Percentiles rank a stretch among this genome's conserved stretches.
Evolutionary conservation across 2,888 invertebrate genomes (phyloP).

Genomic region (Drosophila kambysellisi): DNA sequence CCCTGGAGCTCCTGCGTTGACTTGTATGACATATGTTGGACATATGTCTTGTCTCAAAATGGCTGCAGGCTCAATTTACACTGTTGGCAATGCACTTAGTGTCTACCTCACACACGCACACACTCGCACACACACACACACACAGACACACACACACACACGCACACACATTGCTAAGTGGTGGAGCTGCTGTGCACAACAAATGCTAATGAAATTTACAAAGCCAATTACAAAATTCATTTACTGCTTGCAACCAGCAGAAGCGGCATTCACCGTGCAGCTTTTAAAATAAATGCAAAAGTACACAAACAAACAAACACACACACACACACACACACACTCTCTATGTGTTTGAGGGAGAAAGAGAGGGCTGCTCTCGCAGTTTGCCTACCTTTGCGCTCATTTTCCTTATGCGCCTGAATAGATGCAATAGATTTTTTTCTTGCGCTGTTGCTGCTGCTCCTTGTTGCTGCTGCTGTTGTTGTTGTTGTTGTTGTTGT

Average conservation of each 20-base stretch:
- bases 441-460: constrained; percentile 30
- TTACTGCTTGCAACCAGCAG: constrained; percentile 13
- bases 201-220: constrained; percentile 35
- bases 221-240: constrained; percentile 54
- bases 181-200: neutral
- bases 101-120: constrained; percentile 39
- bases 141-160: neutral
- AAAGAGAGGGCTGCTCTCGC: constrained; percentile 24
- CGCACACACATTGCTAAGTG: neutral
- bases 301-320: constrained; percentile 8
- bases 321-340: neutral
- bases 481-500: neutral
- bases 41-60: constrained; percentile 44
- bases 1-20: neutral
- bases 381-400: constrained; percentile 76
- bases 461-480: constrained; percentile 7
- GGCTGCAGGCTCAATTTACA: constrained; percentile 32
- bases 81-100: constrained; percentile 55
- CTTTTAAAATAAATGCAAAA: constrained; percentile 1
- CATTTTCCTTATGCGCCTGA: constrained; percentile 76
- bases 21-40: constrained; percentile 58
- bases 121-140: neutral
- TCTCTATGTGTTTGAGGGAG: neutral
- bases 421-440: constrained; percentile 67
- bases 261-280: constrained; percentile 27